Base-by-base conservation (phyloP, 2,113 vertebrate genomes). In the Onychostruthus taczanowskii region DNA sequence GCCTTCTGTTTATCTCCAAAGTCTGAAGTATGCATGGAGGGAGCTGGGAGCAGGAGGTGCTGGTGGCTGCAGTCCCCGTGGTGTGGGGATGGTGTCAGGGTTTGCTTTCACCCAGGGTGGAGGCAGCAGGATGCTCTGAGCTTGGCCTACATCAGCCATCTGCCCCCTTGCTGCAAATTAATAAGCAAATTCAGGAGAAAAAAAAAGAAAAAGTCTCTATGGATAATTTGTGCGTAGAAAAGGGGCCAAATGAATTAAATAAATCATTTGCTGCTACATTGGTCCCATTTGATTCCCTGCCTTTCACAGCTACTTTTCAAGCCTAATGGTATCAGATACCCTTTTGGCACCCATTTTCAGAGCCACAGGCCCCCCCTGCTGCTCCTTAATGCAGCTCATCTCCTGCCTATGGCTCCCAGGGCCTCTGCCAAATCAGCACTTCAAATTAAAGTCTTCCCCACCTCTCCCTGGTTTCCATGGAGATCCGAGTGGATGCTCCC, bases 371-470 rank as follows among this genome's bases (percentile, higher is more conserved):
- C 80, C 49, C 77, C 90, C 97, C 97, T 67, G 97, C 97, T 97
- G 97, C 91, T 90, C 90, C 91, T 94, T 98, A 97, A 97, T 96
- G 97, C 91, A 94, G 97, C 96, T 98, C 96, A 98, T 98, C 97
- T 97, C 97, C 96, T 95, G 96, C 95, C 97, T 96, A 97, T 97
- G 73, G 94, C 97, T 98, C 97, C 97, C 94, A 96, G 98, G 96
- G 96, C 93, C 95, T 80, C 96, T 82, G 89, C 97, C 97, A 97
- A 97, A 97, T 92, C 96, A 97, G 96, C 93, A 74, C 95, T 97
- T 96, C 96, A 96, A 96, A 97, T 98, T 97, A 98, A 97, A 98
- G 94, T 88, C 83, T 94, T 94, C 37, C 85, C 95, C 9, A 9
- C 80, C 15, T 90, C 92, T 50, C 92, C 2, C 8, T 67, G 61